Evolutionary conservation across 2,888 invertebrate genomes (phyloP).

Genomic region (Caenorhabditis sinica): DNA sequence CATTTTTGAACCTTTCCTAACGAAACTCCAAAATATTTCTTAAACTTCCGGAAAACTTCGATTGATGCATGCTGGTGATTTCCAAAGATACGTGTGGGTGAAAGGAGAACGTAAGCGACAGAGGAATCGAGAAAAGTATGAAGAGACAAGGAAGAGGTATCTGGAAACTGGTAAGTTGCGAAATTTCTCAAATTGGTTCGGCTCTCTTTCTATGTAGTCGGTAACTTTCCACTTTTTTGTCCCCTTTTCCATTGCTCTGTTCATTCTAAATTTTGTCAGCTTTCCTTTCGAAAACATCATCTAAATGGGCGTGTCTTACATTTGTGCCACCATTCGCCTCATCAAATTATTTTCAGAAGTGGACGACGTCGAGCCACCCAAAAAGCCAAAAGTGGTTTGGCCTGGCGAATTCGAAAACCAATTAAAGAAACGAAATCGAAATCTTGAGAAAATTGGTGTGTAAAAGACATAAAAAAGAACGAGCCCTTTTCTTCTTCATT

Average conservation of each 20-base stretch:
- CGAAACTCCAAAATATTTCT: background rate
- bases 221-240: background rate
- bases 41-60: background rate
- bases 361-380: conserved; percentile 41
- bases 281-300: too few relatives aligned
- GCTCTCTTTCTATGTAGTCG: too few relatives aligned
- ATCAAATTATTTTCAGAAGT: conserved; percentile 44
- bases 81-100: conserved; percentile 65
- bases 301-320: background rate
- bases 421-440: conserved; percentile 51
- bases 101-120: conserved; percentile 51
- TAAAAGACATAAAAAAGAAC: conserved; percentile 1
- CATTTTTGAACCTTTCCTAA: conserved; percentile 22
- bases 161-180: conserved; percentile 40
- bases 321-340: background rate
- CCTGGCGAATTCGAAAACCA: conserved; percentile 64
- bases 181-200: background rate
- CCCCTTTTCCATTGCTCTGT: too few relatives aligned
- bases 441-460: conserved; percentile 46
- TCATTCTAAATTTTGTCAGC: too few relatives aligned
- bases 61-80: conserved; percentile 48
- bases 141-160: conserved; percentile 38
- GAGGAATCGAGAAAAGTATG: conserved; percentile 56
- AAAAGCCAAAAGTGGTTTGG: conserved; percentile 51
- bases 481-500: background rate